phyloP scores from a whole-genome alignment of 1,140 invertebrate species.

The Ceratina australensis region DNA sequence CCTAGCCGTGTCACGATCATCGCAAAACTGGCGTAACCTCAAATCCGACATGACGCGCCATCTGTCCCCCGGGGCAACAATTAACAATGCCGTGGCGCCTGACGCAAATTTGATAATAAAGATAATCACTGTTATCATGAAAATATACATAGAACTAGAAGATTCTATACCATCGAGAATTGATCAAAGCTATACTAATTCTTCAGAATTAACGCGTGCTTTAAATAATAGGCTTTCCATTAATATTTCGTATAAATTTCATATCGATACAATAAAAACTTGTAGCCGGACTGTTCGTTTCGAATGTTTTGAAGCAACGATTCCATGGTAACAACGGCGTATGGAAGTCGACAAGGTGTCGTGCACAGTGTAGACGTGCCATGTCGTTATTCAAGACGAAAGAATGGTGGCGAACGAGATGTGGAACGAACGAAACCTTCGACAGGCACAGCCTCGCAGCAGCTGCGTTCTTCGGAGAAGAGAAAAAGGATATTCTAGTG shows the following conservation, averaged over 20 bases:
- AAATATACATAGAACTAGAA: no score
- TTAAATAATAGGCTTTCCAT: no score
- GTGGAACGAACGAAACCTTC: slow-evolving; percentile 83
- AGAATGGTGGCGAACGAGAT: slow-evolving; percentile 87
- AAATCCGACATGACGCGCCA: not conserved
- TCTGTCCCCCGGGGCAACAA: not conserved
- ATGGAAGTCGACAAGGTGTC: not conserved
- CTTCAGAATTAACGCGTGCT: no score
- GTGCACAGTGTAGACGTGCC: not conserved
- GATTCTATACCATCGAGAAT: no score
- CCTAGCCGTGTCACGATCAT: no score
- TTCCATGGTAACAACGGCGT: slow-evolving; percentile 53
- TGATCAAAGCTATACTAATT: no score
- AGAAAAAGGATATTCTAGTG: slow-evolving; percentile 83
- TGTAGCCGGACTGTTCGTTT: not conserved
- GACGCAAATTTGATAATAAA: slow-evolving; percentile 2
- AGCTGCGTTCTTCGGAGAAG: slow-evolving; percentile 83
- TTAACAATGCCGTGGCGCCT: not conserved
- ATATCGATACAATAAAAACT: no score
- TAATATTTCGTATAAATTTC: no score
- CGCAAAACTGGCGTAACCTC: not conserved
- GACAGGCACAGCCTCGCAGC: slow-evolving; percentile 83
- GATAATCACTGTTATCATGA: no score
- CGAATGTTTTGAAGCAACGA: slow-evolving; percentile 39
- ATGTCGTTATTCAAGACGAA: slow-evolving; percentile 91